Conservation (phyloP, 2,797 vertebrate species). For the Ispidina picta region DNA sequence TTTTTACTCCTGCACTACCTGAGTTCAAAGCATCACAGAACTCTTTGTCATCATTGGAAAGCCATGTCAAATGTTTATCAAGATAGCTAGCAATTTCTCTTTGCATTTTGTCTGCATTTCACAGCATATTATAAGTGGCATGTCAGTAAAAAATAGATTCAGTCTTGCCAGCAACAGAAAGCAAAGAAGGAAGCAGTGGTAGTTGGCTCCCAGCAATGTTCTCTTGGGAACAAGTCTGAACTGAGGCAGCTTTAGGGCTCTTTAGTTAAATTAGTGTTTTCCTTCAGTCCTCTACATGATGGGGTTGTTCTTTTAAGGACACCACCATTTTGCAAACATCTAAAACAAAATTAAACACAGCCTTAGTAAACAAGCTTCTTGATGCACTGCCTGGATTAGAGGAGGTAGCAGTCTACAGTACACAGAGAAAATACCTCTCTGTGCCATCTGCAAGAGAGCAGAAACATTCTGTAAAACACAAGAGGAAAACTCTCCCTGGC, state of each 20-base stretch:
- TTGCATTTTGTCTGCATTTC: slow-evolving; percentile 43
- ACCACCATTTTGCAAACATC: neutral
- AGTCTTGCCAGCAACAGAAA: slow-evolving; percentile 39
- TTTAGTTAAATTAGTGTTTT: slow-evolving; percentile 50
- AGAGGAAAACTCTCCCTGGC: neutral
- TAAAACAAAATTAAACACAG: neutral
- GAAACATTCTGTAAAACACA: neutral
- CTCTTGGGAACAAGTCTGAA: slow-evolving; percentile 59
- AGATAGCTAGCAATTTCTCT: slow-evolving; percentile 21
- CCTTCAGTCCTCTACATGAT: slow-evolving; percentile 11
- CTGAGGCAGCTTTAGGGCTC: slow-evolving; percentile 53
- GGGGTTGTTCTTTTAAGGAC: slow-evolving; percentile 42
- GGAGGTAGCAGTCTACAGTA: neutral
- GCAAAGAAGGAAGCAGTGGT: neutral
- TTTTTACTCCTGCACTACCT: neutral
- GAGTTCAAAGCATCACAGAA: neutral
- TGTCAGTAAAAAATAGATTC: slow-evolving; percentile 62
- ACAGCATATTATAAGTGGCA: slow-evolving; percentile 47
- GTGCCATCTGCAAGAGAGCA: neutral
- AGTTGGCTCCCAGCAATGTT: slow-evolving; percentile 62
- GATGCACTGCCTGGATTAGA: neutral
- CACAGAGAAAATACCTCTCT: neutral
- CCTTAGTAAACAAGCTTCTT: neutral
- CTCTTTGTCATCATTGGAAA: neutral
- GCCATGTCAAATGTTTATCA: slow-evolving; percentile 14